Evolutionary conservation across 2,113 vertebrate genomes (phyloP).

Genomic region (Sander vitreus): DNA sequence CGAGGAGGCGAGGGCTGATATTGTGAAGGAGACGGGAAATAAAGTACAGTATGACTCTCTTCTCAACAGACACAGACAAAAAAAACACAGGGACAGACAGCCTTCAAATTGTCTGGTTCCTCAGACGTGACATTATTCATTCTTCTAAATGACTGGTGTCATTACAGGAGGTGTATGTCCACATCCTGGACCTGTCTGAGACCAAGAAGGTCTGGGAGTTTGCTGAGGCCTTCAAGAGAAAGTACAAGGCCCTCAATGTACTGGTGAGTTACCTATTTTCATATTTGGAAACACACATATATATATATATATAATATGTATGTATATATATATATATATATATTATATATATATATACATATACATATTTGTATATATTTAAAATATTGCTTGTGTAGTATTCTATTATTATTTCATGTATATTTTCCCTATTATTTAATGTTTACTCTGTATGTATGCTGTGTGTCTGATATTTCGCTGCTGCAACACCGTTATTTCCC

Average conservation of each 20-base stretch:
- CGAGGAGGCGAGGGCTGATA: slow-evolving; percentile 84
- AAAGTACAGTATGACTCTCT: slow-evolving; percentile 74
- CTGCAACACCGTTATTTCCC: no score
- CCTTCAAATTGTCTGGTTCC: not conserved
- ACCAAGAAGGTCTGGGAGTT: slow-evolving; percentile 88
- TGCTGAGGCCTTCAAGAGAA: slow-evolving; percentile 84
- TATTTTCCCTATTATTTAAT: no score
- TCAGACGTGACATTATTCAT: not conserved
- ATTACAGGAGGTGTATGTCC: slow-evolving; percentile 84
- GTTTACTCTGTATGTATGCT: no score
- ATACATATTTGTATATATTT: no score
- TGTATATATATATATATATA: no score
- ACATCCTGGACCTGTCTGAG: slow-evolving; percentile 85
- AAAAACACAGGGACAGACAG: not conserved
- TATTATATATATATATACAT: no score
- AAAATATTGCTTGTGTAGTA: no score
- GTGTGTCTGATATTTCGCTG: no score
- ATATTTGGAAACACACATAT: not conserved
- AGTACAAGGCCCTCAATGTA: slow-evolving; percentile 86
- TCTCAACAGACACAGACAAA: not conserved
- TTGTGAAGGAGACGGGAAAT: slow-evolving; percentile 86
- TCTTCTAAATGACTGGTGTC: slow-evolving; percentile 12
- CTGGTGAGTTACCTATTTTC: slow-evolving; percentile 67
- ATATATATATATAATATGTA: no score
- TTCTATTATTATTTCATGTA: no score